A percentile compares a stretch with the other conserved stretches of the same genome.
Evolutionary conservation across 2,797 vertebrate genomes (phyloP).

Genomic region (Miopithecus talapoin): DNA sequence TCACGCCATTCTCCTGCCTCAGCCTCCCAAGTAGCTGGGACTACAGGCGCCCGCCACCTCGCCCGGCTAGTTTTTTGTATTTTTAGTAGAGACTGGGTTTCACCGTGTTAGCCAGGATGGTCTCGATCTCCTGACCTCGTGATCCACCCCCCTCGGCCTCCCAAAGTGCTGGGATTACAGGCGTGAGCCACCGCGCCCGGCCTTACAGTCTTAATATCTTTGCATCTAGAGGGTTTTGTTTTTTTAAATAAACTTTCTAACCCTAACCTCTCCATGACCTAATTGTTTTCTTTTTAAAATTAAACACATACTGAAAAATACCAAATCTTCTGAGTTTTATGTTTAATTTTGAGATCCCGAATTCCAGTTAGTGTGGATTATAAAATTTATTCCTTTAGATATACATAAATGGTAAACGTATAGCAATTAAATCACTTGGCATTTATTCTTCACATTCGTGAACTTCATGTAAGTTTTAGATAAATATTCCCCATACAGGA

Average conservation of each 20-base stretch:
- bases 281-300: background rate
- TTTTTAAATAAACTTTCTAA: background rate
- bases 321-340: background rate
- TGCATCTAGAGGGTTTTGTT: background rate
- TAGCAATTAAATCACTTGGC: background rate
- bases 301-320: background rate
- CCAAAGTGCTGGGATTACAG: too few relatives aligned
- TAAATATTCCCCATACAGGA: background rate
- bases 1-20: too few relatives aligned
- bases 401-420: background rate
- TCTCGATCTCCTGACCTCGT: too few relatives aligned
- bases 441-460: background rate
- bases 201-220: conserved; percentile 24
- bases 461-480: background rate
- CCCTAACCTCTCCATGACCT: background rate
- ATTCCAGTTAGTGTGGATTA: background rate
- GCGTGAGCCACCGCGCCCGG: too few relatives aligned
- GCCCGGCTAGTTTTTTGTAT: too few relatives aligned
- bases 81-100: too few relatives aligned
- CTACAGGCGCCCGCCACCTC: too few relatives aligned
- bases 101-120: too few relatives aligned
- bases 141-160: too few relatives aligned
- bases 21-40: too few relatives aligned
- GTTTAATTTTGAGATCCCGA: conserved; percentile 5
- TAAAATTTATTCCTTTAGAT: background rate